A percentile compares a stretch with the other conserved stretches of the same genome.
Evolutionary conservation across 2,888 invertebrate genomes (phyloP).

Genomic region (Spialia ferax): DNA sequence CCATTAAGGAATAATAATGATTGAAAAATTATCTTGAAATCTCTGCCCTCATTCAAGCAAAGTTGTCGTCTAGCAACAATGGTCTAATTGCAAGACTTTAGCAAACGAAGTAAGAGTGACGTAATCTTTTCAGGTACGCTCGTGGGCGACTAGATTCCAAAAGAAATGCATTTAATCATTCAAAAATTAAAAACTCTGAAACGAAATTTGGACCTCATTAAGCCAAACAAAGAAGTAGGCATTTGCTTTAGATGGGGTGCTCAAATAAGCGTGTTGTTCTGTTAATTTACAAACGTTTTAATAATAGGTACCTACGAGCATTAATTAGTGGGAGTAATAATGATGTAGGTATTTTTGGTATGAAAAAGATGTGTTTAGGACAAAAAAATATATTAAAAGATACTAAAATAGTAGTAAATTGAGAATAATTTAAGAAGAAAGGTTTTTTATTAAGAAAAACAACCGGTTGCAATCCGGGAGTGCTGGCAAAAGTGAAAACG

Average conservation of each 20-base stretch:
- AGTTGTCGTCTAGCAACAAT: neutral
- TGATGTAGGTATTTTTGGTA: neutral
- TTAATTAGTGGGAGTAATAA: neutral
- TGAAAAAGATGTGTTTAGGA: no score
- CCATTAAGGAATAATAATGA: neutral
- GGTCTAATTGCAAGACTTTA: conserved; percentile 11
- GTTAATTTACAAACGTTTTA: neutral
- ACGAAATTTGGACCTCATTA: conserved; percentile 27
- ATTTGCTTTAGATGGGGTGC: conserved; percentile 10
- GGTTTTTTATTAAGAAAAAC: no score
- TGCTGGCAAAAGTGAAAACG: no score
- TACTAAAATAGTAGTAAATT: no score
- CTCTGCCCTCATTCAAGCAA: neutral
- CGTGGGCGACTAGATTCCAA: conserved; percentile 7
- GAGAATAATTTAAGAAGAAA: no score
- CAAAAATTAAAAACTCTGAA: conserved; percentile 11
- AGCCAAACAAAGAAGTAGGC: conserved; percentile 5
- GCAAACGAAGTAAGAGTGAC: conserved; percentile 8
- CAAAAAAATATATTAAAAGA: no score
- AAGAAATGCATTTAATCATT: conserved; percentile 19
- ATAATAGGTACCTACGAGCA: neutral
- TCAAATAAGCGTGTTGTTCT: conserved; percentile 19
- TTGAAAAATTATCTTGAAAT: neutral
- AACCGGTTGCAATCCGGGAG: no score
- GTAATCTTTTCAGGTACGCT: neutral